Percentiles rank a stretch among this genome's conserved stretches.
phyloP scores from a whole-genome alignment of 2,888 invertebrate genomes.

The Lepidonotus clava region DNA sequence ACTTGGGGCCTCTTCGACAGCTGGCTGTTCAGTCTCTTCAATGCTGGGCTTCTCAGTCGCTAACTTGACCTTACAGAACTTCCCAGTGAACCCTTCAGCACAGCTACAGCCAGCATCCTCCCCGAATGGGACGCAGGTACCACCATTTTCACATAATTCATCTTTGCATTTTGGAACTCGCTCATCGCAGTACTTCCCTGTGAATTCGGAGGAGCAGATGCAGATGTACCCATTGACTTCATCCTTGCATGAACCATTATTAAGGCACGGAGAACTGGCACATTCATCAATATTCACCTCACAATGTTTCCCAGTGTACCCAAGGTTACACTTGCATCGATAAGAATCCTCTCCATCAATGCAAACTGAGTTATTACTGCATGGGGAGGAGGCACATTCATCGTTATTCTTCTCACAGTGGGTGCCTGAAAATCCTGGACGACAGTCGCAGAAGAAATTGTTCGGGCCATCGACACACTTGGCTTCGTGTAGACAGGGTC shows the following conservation, averaged over 20 bases:
- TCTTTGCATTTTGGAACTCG: background rate
- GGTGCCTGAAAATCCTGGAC: background rate
- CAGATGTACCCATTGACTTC: slow-evolving; percentile 84
- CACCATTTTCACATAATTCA: background rate
- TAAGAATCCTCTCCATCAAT: background rate
- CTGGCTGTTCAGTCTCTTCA: no score
- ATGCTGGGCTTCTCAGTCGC: no score
- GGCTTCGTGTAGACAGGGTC: slow-evolving; percentile 3
- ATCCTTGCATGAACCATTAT: slow-evolving; percentile 90
- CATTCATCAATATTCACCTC: slow-evolving; percentile 93
- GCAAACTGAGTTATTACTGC: background rate
- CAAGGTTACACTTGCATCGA: slow-evolving; percentile 70
- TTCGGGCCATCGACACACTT: slow-evolving; percentile 25
- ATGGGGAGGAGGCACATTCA: slow-evolving; percentile 27
- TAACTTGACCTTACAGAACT: background rate
- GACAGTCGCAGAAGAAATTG: slow-evolving; percentile 31
- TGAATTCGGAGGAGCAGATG: background rate
- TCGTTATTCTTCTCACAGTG: background rate
- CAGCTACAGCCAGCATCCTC: slow-evolving; percentile 62
- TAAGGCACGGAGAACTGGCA: slow-evolving; percentile 87
- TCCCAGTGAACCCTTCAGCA: slow-evolving; percentile 58
- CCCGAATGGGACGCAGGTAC: slow-evolving; percentile 56
- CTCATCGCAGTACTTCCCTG: slow-evolving; percentile 7
- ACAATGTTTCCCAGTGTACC: slow-evolving; percentile 88
- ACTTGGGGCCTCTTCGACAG: no score